phyloP scores from a whole-genome alignment of 2,888 invertebrate genomes.

The Dexiosoma caninum region DNA sequence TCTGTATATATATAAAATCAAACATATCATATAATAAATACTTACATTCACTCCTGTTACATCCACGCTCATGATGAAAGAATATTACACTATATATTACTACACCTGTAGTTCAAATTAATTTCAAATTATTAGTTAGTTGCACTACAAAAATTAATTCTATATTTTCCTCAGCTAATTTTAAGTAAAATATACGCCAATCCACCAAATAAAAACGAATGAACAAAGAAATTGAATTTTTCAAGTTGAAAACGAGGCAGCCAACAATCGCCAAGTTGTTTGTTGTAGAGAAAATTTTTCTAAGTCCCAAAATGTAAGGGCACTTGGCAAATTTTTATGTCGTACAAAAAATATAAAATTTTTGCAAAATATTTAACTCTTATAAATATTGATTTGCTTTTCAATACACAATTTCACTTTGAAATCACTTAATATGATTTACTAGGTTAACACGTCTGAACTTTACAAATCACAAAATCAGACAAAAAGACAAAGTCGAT shows the following conservation, averaged over 20 bases:
- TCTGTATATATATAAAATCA: no score
- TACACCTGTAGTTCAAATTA: slow-evolving; percentile 4
- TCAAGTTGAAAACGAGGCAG: slow-evolving; percentile 63
- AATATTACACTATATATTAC: slow-evolving; percentile 10
- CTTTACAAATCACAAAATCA: slow-evolving; percentile 68
- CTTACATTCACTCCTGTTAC: slow-evolving; percentile 75
- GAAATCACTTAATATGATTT: neutral
- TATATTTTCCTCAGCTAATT: slow-evolving; percentile 39
- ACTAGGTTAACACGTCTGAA: slow-evolving; percentile 65
- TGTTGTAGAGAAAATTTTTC: slow-evolving; percentile 57
- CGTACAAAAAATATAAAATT: neutral
- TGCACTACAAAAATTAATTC: slow-evolving; percentile 19
- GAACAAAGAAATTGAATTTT: slow-evolving; percentile 54
- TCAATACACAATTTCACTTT: slow-evolving; percentile 17
- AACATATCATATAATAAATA: no score
- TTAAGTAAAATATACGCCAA: slow-evolving; percentile 53
- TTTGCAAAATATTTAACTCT: neutral
- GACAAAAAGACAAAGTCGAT: slow-evolving; percentile 69
- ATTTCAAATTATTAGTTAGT: slow-evolving; percentile 2
- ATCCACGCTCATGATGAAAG: slow-evolving; percentile 72
- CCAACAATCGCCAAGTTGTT: slow-evolving; percentile 43
- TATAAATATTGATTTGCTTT: slow-evolving; percentile 3
- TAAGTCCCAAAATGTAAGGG: slow-evolving; percentile 68
- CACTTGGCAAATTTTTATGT: slow-evolving; percentile 69
- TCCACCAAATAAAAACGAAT: slow-evolving; percentile 55